Base-by-base conservation (phyloP, 2,797 vertebrate genomes). In the Podarcis lilfordi region DNA sequence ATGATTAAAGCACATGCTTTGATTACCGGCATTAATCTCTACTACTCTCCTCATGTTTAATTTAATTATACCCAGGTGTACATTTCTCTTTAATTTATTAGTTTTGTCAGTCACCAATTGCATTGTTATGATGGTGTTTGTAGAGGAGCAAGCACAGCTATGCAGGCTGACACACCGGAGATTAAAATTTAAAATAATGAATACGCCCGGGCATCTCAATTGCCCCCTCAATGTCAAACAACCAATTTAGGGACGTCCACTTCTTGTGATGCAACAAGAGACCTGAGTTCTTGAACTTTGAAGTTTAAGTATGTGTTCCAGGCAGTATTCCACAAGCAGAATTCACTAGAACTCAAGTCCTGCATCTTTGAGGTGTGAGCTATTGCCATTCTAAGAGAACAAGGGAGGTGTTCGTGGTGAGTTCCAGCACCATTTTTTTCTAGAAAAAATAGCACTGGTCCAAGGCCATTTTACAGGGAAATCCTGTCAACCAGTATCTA, bases 21-120 rank as follows among this genome's bases (percentile, higher is more conserved):
- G 93, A 95, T 93, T 95, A 75, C 86, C 92, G 37, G 68, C 94
- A 96, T 96, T 96, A 94, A 95, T 94, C 93, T 96, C 91, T 85
- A 91, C 92, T 95, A 94, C 45, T 92, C 92, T 90, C 40, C 80
- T 87, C 89, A 89, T 77, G 80, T 93, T 92, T 95, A 95, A 94
- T 95, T 94, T 96, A 95, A 95, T 95, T 93, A 95, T 78, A 86
- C 84, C 88, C 86, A 91, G 71, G 68, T 95, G 91, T 91, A 93
- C 43, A 77, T 93, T 95, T 94, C 72, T 93, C 90, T 94, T 94
- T 91, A 93, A 96, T 94, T 91, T 93, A 96, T 95, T 95, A 93
- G 68, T 84, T 95, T 93, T 96, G 91, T 92, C 92, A 95, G 87
- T 91, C 93, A 86, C 84, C 80, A 75, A 45, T 93, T 92, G 72